Evolutionary conservation across 2,113 vertebrate species (phyloP).

Genomic region (Lepus americanus): DNA sequence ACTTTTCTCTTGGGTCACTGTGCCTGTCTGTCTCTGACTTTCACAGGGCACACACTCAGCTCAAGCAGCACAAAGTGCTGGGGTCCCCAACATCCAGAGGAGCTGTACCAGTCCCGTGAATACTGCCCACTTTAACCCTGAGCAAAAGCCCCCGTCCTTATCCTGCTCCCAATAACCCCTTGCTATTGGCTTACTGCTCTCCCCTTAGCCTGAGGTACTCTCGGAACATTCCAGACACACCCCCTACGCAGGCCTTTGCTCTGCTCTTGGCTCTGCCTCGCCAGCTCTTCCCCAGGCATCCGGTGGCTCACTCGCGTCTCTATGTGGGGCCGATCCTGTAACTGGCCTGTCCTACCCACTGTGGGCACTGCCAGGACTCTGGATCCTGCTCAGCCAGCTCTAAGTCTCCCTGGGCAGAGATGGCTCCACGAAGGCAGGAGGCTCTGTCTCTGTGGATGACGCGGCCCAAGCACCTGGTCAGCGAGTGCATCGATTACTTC

Average conservation of each 20-base stretch:
- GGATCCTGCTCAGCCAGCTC: conserved; percentile 38
- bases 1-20: background rate
- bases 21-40: background rate
- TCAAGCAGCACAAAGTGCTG: conserved; percentile 1
- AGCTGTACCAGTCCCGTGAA: background rate
- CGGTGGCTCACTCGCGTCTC: background rate
- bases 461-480: background rate
- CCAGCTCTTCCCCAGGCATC: background rate
- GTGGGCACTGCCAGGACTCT: background rate
- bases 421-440: background rate
- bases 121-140: background rate
- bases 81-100: background rate
- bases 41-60: background rate
- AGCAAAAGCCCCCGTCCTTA: background rate
- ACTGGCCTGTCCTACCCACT: background rate
- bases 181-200: background rate
- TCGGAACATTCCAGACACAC: background rate
- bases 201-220: background rate
- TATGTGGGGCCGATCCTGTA: background rate
- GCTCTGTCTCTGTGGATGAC: background rate
- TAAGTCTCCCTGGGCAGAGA: background rate
- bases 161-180: background rate
- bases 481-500: background rate
- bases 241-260: background rate
- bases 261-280: background rate